Percentiles rank a stretch among this genome's conserved stretches.
Conservation (phyloP, 2,797 vertebrate species). For the Ibycter americanus region DNA sequence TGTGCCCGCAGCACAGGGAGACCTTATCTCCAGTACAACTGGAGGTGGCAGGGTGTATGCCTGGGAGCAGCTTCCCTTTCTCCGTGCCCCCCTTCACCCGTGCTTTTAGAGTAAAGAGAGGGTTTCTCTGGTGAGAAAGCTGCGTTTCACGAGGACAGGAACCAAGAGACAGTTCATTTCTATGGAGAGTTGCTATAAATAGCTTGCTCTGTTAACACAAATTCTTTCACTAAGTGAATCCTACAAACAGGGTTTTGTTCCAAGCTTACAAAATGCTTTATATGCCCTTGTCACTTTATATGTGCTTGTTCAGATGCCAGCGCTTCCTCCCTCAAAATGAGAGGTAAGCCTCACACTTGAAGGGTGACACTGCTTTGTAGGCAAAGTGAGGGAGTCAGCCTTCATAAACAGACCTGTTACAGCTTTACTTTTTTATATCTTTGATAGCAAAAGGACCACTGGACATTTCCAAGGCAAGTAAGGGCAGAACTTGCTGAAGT, state of each 20-base stretch:
- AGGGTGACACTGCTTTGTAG: not conserved
- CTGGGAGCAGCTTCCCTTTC: not conserved
- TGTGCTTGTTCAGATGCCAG: not conserved
- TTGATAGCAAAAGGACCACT: not conserved
- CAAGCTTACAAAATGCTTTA: conserved; percentile 17
- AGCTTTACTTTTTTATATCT: not conserved
- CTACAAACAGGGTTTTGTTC: conserved; percentile 59
- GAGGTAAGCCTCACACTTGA: not conserved
- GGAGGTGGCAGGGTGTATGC: not conserved
- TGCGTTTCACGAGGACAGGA: not conserved
- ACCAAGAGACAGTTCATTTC: conserved; percentile 44
- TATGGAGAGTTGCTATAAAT: conserved; percentile 58
- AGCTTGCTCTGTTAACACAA: conserved; percentile 63
- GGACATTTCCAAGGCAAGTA: not conserved
- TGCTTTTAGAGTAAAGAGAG: not conserved
- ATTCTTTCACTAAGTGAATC: conserved; percentile 48
- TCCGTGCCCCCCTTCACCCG: not conserved
- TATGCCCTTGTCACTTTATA: not conserved
- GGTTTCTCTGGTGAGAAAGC: conserved; percentile 38
- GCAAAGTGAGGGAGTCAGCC: not conserved
- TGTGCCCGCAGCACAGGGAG: not conserved
- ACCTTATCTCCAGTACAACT: not conserved
- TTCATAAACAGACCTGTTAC: not conserved
- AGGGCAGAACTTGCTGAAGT: not conserved
- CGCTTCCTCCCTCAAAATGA: not conserved